Conservation (phyloP, 2,113 vertebrate genomes). For the Pipra filicauda region DNA sequence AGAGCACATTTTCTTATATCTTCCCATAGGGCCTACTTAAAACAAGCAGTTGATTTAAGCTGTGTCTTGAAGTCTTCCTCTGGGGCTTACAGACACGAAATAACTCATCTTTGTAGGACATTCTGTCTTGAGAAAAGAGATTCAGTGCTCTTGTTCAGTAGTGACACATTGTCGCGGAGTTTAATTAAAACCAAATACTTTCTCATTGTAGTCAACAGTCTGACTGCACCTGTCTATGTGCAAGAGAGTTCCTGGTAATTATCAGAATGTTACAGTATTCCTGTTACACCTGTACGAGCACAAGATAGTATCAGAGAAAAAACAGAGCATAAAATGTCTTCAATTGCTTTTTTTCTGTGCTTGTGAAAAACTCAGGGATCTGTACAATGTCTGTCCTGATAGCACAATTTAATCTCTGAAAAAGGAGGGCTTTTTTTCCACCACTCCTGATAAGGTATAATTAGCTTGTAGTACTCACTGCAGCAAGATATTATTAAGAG, state of each 20-base stretch:
- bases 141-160: not conserved
- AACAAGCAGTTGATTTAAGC: not conserved
- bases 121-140: not conserved
- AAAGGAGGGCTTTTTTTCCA: not conserved
- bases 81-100: constrained; percentile 23
- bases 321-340: not conserved
- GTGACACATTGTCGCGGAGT: not conserved
- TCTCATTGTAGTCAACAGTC: not conserved
- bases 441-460: not conserved
- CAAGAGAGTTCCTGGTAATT: not conserved
- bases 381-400: not conserved
- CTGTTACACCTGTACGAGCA: not conserved
- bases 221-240: not conserved
- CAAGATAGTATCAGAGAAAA: not conserved
- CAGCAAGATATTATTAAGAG: not conserved
- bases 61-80: constrained; percentile 55
- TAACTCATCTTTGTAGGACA: constrained; percentile 1
- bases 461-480: not conserved
- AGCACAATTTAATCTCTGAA: not conserved
- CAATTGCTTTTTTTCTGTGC: not conserved
- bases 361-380: not conserved
- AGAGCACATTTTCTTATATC: not conserved
- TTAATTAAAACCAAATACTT: not conserved
- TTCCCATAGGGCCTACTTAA: not conserved
- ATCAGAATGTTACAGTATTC: not conserved